Base-by-base conservation (phyloP, 2,888 invertebrate species). In the Phymatocera aterrima region DNA sequence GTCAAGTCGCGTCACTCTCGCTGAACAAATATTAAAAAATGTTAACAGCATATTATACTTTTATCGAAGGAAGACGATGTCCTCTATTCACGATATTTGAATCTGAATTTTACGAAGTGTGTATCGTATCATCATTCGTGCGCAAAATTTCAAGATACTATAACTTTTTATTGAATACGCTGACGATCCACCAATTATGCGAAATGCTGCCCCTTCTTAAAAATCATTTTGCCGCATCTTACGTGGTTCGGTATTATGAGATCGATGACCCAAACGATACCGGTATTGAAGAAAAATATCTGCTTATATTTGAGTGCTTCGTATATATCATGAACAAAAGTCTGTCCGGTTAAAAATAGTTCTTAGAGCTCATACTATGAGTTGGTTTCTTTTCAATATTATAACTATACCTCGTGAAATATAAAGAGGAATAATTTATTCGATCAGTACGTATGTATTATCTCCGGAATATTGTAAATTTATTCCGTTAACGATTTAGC, bases 321-420 rank as follows among this genome's bases (percentile, higher is more conserved):
- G 51, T 51, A 72, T n/a, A n/a, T 34, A 51, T 72, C 31, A 51
- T 72, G 51, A 72, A 72, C 72, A 31, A 21, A 31, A 24, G 34
- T n/a, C 61, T 34, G 43, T 51, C 34, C 48, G 72, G 72, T 12
- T 72, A 72, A 51, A 72, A 72, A 72, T 72, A 72, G 34, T 46
- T 51, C 21, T 51, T 48, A 34, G 21, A 72, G 34, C 31, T n/a
- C 18, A n/a, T 51, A n/a, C n/a, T n/a, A 72, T 72, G 18, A 72
- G 48, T 68, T 46, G 24, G 24, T 46, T 46, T 15, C 46, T 43
- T 12, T 43, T 46, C n/a, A n/a, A 34, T n/a, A 46, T 46, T 18
- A 28, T 28, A 46, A 37, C 21, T 40, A 64, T n/a, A 21, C 21
- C 3, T 18, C n/a, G 37, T 64, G 18, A 12, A 37, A 64, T 37